Conservation (phyloP, 2,888 invertebrate genomes). For the Hyposoter dolosus region DNA sequence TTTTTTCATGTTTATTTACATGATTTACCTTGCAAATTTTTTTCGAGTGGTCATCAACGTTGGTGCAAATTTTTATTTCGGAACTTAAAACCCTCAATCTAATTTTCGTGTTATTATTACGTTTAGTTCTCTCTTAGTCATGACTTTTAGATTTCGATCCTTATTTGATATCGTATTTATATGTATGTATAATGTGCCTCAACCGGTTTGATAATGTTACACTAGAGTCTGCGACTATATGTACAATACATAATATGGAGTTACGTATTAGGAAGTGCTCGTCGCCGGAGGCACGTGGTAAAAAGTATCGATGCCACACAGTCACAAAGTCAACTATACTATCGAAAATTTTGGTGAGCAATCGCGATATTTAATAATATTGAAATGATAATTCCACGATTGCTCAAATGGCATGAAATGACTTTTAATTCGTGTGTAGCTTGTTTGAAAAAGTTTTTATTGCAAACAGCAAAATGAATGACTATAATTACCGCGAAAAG, state of each 20-base stretch:
- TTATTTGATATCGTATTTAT: not conserved
- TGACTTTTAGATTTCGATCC: constrained; percentile 14
- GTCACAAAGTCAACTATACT: not conserved
- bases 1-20: not conserved
- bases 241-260: constrained; percentile 21
- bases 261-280: constrained; percentile 47
- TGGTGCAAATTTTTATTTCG: not conserved
- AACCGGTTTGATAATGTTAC: constrained; percentile 29
- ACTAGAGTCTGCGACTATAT: not conserved
- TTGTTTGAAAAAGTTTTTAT: not conserved
- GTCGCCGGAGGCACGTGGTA: constrained; percentile 16
- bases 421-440: not conserved
- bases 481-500: not conserved
- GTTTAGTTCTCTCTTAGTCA: not conserved
- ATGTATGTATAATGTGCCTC: constrained; percentile 9
- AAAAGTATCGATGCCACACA: constrained; percentile 6
- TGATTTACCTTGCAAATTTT: not conserved
- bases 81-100: not conserved
- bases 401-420: not conserved
- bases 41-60: not conserved
- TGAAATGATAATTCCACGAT: not conserved
- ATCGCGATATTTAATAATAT: not conserved
- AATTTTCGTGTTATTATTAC: not conserved
- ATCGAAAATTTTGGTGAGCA: not conserved
- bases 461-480: not conserved